phyloP scores from a whole-genome alignment of 2,797 vertebrate genomes.

The Hyperoplus lanceolatus region DNA sequence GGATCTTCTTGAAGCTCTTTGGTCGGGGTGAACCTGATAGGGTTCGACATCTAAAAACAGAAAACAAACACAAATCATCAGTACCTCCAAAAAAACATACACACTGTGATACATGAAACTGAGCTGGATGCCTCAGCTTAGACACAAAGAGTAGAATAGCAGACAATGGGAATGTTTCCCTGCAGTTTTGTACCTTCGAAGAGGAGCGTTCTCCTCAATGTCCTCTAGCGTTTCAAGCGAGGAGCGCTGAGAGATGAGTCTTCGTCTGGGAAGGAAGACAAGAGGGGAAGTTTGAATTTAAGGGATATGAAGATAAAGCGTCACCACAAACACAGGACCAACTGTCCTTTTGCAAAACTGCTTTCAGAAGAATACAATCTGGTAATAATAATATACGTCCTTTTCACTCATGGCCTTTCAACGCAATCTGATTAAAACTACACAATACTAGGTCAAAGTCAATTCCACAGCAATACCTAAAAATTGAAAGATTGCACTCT shows the following conservation, averaged over 20 bases:
- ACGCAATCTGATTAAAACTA: constrained; percentile 43
- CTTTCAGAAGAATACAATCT: neutral
- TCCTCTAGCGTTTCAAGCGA: constrained; percentile 98
- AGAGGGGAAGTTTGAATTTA: constrained; percentile 32
- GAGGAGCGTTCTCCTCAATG: constrained; percentile 98
- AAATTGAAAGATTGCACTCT: constrained; percentile 3
- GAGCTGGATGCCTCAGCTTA: neutral
- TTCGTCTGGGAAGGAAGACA: constrained; percentile 84
- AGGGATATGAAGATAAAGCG: constrained; percentile 17
- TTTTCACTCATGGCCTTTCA: neutral
- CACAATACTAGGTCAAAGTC: constrained; percentile 11
- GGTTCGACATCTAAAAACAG: constrained; percentile 90
- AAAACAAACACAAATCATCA: constrained; percentile 48
- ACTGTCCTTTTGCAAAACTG: constrained; percentile 14
- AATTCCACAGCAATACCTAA: constrained; percentile 1
- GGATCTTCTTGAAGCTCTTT: constrained; percentile 99
- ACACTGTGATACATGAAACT: neutral
- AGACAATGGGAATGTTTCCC: neutral
- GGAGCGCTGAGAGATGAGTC: constrained; percentile 97
- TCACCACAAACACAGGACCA: constrained; percentile 9
- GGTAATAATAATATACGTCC: neutral
- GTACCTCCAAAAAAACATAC: neutral
- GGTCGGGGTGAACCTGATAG: constrained; percentile 99
- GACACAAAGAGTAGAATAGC: neutral
- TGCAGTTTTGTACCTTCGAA: constrained; percentile 88